A percentile compares a stretch with the other conserved stretches of the same genome.
These are phyloP conservation scores for Yasuhikotakia modesta DNA, from an alignment of 2,797 vertebrate species.

Conservation along the genomic window DNA sequence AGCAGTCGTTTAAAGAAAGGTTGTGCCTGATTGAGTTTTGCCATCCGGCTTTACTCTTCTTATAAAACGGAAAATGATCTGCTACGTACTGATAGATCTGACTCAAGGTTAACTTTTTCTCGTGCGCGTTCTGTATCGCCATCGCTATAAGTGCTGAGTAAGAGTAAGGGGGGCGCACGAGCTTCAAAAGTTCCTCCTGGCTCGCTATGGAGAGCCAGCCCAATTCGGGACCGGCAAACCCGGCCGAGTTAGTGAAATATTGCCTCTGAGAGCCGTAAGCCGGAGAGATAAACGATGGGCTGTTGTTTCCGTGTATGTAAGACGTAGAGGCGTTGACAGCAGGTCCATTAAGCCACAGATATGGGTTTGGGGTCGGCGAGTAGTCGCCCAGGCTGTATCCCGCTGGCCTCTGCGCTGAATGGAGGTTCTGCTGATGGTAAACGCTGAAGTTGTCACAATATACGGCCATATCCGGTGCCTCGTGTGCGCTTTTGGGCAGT, in stretches of 20 bases:
- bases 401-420: conserved; percentile 75
- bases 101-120: conserved; percentile 92
- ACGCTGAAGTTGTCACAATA: conserved; percentile 92
- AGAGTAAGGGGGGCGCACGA: conserved; percentile 95
- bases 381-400: conserved; percentile 88
- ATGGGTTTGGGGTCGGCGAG: conserved; percentile 81
- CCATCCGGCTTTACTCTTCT: conserved; percentile 97
- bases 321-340: conserved; percentile 80
- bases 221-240: conserved; percentile 83
- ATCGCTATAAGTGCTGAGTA: conserved; percentile 98
- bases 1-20: conserved; percentile 92
- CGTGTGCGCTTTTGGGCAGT: conserved; percentile 78
- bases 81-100: conserved; percentile 97
- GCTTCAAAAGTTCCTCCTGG: conserved; percentile 93
- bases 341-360: conserved; percentile 88
- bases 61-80: conserved; percentile 96
- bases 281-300: conserved; percentile 80
- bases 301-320: conserved; percentile 82
- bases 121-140: conserved; percentile 95
- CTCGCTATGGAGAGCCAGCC: conserved; percentile 92
- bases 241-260: conserved; percentile 75
- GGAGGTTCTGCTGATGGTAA: conserved; percentile 81
- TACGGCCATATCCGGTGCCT: conserved; percentile 86
- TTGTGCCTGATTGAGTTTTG: conserved; percentile 97
- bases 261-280: conserved; percentile 82